Percentiles rank a stretch among this genome's conserved stretches.
Evolutionary conservation across 1,140 invertebrate genomes (phyloP).

Genomic region (Lutraria rhynchaena): DNA sequence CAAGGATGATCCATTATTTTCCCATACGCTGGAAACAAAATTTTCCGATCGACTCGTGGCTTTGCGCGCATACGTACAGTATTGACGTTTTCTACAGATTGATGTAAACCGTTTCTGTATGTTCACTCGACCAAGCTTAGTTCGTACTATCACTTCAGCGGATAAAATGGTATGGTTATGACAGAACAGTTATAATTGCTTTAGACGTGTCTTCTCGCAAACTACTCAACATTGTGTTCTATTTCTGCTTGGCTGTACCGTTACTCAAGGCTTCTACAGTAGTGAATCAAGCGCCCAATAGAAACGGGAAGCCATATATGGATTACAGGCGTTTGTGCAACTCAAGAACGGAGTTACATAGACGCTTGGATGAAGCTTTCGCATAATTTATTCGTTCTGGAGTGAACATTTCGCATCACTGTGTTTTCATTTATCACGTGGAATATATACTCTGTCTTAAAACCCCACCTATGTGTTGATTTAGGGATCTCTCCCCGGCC

Average conservation of each 20-base stretch:
- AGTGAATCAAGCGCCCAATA: constrained; percentile 26
- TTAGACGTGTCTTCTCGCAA: neutral
- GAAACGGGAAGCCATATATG: constrained; percentile 52
- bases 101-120: no score
- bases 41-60: constrained; percentile 43
- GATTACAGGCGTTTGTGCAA: constrained; percentile 30
- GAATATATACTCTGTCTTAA: constrained; percentile 40
- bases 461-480: constrained; percentile 27
- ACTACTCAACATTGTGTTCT: constrained; percentile 11
- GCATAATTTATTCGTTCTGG: constrained; percentile 64
- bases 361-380: constrained; percentile 41
- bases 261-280: neutral
- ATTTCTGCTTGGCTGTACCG: neutral
- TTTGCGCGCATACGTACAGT: no score
- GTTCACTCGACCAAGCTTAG: no score
- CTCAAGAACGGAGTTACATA: constrained; percentile 12
- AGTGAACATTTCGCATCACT: constrained; percentile 51
- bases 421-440: constrained; percentile 46
- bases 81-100: no score
- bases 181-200: constrained; percentile 17
- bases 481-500: constrained; percentile 10
- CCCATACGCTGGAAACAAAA: constrained; percentile 25
- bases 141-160: neutral
- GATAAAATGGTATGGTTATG: constrained; percentile 2
- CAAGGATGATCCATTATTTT: constrained; percentile 25